These are phyloP conservation scores for Drosophila pseudoobscura DNA, from an alignment of 1,140 invertebrate species.

Conservation along the genomic window DNA sequence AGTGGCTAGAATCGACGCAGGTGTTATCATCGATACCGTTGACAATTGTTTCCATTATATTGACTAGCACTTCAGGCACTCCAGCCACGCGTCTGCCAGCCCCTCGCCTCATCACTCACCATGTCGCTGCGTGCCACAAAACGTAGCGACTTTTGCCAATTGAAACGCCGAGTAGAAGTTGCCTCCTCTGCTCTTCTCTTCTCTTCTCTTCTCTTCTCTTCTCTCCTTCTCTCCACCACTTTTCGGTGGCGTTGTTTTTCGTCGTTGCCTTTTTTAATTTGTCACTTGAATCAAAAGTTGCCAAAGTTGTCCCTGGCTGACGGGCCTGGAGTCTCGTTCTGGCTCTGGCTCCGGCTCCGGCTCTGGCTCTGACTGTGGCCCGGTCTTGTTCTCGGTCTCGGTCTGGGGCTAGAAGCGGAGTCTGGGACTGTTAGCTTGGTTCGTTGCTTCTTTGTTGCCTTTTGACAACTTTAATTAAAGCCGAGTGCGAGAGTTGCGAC, in stretches of 20 bases:
- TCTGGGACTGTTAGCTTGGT: slow-evolving; percentile 21
- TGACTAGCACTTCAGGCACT: slow-evolving; percentile 50
- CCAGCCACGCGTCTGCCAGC: slow-evolving; percentile 12
- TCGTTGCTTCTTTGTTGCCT: slow-evolving; percentile 40
- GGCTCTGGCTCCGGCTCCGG: slow-evolving; percentile 25
- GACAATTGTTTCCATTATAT: slow-evolving; percentile 72
- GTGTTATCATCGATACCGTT: slow-evolving; percentile 78
- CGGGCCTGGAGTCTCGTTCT: slow-evolving; percentile 20
- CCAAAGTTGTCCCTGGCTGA: slow-evolving; percentile 67
- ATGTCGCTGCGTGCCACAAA: slow-evolving; percentile 60
- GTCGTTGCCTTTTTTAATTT: slow-evolving; percentile 74
- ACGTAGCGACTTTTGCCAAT: slow-evolving; percentile 72
- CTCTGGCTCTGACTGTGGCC: slow-evolving; percentile 29
- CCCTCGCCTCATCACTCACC: background rate
- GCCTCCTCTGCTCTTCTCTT: slow-evolving; percentile 23
- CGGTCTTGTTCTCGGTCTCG: too few relatives aligned
- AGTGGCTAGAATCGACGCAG: slow-evolving; percentile 59
- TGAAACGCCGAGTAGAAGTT: slow-evolving; percentile 49
- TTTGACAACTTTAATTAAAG: slow-evolving; percentile 72
- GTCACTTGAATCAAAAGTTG: slow-evolving; percentile 80
- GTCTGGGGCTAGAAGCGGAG: too few relatives aligned
- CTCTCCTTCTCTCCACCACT: slow-evolving; percentile 21
- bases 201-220: slow-evolving; percentile 16
- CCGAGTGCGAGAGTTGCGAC: slow-evolving; percentile 47
- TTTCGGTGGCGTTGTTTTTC: slow-evolving; percentile 48